These are phyloP conservation scores for Salvelinus sp. DNA, from an alignment of 2,113 vertebrate genomes.

Conservation along the genomic window DNA sequence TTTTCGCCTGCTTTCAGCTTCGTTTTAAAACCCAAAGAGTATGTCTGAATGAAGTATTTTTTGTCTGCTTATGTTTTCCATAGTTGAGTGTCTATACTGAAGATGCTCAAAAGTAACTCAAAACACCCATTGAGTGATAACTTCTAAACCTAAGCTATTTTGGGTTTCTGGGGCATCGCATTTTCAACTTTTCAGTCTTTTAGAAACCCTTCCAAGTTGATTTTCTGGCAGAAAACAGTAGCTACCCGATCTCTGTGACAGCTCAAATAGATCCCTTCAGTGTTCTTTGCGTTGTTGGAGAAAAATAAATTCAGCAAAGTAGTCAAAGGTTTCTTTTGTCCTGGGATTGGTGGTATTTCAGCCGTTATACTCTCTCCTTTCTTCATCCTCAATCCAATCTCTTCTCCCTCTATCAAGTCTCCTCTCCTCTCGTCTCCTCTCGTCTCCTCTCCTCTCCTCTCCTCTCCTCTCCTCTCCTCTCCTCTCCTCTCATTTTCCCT, in stretches of 20 bases:
- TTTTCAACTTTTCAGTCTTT: not conserved
- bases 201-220: constrained; percentile 6
- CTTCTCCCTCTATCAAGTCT: not conserved
- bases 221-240: not conserved
- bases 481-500: too few relatives aligned
- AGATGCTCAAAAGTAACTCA: not conserved
- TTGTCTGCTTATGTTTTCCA: too few relatives aligned
- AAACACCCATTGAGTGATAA: constrained; percentile 4
- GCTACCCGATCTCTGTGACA: not conserved
- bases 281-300: not conserved
- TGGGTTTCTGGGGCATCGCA: constrained; percentile 37
- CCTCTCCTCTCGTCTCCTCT: too few relatives aligned
- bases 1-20: not conserved
- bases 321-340: too few relatives aligned
- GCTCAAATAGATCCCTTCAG: constrained; percentile 7
- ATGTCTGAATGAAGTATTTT: too few relatives aligned
- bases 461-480: too few relatives aligned
- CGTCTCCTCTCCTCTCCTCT: too few relatives aligned
- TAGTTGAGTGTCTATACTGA: not conserved
- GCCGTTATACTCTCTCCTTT: not conserved
- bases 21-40: too few relatives aligned
- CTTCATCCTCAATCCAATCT: not conserved
- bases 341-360: too few relatives aligned
- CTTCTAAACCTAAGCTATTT: constrained; percentile 15
- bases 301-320: too few relatives aligned